A percentile compares a stretch with the other conserved stretches of the same genome.
phyloP scores from a whole-genome alignment of 2,797 vertebrate species.

The Sebastes ruberrimus region DNA sequence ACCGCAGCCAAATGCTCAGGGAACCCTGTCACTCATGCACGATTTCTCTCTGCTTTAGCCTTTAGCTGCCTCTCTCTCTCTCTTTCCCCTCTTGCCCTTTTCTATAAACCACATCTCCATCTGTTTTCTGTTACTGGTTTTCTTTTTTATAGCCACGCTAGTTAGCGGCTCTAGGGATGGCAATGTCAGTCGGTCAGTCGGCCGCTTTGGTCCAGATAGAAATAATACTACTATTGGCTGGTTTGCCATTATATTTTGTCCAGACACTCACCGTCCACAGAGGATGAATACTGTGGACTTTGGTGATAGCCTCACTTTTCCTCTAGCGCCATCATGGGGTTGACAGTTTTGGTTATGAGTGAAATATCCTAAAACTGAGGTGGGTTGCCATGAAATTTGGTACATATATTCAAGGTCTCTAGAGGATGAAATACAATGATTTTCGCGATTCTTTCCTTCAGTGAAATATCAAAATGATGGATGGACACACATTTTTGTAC shows the following conservation, averaged over 20 bases:
- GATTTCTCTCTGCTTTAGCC: constrained; percentile 39
- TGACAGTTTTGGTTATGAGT: not conserved
- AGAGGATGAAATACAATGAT: not conserved
- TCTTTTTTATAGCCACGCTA: not conserved
- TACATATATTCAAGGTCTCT: not conserved
- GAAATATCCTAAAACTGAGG: not conserved
- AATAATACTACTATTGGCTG: not conserved
- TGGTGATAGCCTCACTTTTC: not conserved
- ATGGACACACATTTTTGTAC: no score
- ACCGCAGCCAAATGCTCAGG: constrained; percentile 47
- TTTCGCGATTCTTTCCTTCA: not conserved
- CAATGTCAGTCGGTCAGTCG: not conserved
- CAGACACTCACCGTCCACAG: not conserved
- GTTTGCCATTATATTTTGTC: not conserved
- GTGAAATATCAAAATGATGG: not conserved
- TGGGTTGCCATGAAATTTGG: not conserved
- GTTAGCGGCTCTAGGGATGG: not conserved
- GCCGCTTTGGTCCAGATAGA: not conserved
- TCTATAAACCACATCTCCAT: constrained; percentile 1
- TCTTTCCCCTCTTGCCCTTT: not conserved
- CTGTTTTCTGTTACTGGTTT: constrained; percentile 14
- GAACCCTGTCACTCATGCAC: constrained; percentile 54
- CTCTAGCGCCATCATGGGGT: not conserved
- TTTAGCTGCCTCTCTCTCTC: constrained; percentile 3
- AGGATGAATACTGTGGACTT: not conserved